Conservation (phyloP, 2,797 vertebrate species). For the Pseudochirops cupreus region DNA sequence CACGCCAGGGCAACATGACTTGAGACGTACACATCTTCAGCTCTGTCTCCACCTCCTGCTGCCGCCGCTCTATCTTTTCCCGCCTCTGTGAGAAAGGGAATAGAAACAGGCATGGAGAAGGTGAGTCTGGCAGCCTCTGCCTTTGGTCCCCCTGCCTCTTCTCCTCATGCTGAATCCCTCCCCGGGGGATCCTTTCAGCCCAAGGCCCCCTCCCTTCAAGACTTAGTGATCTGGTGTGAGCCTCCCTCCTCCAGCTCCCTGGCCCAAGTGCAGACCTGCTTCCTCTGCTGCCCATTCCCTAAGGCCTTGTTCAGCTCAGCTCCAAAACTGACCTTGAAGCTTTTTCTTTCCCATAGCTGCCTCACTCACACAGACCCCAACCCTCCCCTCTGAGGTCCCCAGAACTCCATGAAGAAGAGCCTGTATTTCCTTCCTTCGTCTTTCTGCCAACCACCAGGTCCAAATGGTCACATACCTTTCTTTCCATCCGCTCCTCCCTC, state of each 20-base stretch:
- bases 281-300: background rate
- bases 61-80: slow-evolving; percentile 96
- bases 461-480: slow-evolving; percentile 88
- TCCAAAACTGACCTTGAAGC: background rate
- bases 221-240: too few species aligned
- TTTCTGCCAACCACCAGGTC: background rate
- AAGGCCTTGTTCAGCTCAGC: background rate
- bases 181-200: too few species aligned
- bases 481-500: slow-evolving; percentile 94
- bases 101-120: background rate
- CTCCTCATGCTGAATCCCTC: too few species aligned
- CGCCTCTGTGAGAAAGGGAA: slow-evolving; percentile 87
- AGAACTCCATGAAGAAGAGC: background rate
- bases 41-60: slow-evolving; percentile 94
- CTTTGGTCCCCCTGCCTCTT: too few species aligned
- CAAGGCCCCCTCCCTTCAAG: too few species aligned
- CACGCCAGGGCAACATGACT: background rate
- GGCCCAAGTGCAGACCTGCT: background rate
- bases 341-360: too few species aligned
- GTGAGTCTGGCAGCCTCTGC: background rate
- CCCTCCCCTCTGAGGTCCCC: background rate
- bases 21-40: slow-evolving; percentile 94
- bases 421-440: background rate
- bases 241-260: background rate
- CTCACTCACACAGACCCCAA: too few species aligned